These are phyloP conservation scores for Melanostoma scalare DNA, from an alignment of 2,888 invertebrate species.

Conservation along the genomic window DNA sequence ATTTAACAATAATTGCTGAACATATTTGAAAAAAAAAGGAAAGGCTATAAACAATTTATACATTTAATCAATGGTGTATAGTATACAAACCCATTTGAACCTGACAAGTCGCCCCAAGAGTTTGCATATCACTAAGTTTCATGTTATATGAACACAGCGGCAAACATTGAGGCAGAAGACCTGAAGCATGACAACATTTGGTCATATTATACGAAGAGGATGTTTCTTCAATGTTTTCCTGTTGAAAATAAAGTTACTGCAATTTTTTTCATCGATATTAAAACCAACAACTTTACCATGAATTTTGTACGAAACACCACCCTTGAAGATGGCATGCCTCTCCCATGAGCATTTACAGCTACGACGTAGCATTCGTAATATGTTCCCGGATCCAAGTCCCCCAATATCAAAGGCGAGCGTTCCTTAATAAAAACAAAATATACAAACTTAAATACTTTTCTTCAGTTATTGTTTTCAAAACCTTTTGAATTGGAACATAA, in stretches of 20 bases:
- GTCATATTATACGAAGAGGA: conserved; percentile 89
- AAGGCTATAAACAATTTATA: no score
- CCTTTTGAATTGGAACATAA: conserved; percentile 84
- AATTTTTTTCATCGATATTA: conserved; percentile 3
- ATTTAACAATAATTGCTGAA: conserved; percentile 81
- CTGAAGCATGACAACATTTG: conserved; percentile 89
- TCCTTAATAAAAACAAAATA: conserved; percentile 74
- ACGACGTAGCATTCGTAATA: conserved; percentile 92
- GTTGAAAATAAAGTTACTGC: neutral
- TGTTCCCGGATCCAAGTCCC: conserved; percentile 88
- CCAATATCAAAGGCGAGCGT: conserved; percentile 89
- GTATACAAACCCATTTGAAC: conserved; percentile 87
- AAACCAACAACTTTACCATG: conserved; percentile 73
- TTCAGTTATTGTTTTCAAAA: conserved; percentile 46
- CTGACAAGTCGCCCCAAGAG: conserved; percentile 88
- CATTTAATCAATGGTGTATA: neutral
- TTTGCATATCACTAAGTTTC: conserved; percentile 90
- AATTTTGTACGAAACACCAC: conserved; percentile 89
- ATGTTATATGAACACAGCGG: conserved; percentile 92
- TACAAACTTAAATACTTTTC: neutral
- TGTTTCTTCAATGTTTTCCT: conserved; percentile 77
- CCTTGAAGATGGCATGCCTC: conserved; percentile 89
- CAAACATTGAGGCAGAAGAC: conserved; percentile 84
- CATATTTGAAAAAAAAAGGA: no score
- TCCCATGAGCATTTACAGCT: conserved; percentile 90